Evolutionary conservation across 2,113 vertebrate species (phyloP).

Genomic region (Carassius gibelio): DNA sequence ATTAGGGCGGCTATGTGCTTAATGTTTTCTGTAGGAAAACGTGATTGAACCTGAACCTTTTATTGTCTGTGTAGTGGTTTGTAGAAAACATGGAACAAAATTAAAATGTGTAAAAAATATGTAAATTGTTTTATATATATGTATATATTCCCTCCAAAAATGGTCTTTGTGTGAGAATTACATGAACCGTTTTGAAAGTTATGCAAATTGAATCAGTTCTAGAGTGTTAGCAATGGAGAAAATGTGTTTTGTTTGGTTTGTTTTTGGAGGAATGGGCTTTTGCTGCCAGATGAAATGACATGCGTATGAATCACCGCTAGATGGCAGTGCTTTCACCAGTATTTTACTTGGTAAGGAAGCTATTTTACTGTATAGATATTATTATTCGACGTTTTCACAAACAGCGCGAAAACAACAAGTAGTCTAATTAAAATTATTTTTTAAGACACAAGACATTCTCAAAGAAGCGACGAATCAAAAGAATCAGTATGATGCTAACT

Average conservation of each 20-base stretch:
- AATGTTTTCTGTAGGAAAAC: background rate
- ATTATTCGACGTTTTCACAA: too few relatives aligned
- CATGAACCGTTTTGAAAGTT: background rate
- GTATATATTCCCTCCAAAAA: too few relatives aligned
- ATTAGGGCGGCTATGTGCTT: background rate
- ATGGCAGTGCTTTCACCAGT: background rate
- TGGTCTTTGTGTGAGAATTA: background rate
- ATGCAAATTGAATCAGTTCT: background rate
- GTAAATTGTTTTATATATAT: too few relatives aligned
- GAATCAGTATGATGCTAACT: too few relatives aligned
- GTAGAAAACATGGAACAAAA: too few relatives aligned
- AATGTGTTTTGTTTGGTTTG: background rate
- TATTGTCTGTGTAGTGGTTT: too few relatives aligned
- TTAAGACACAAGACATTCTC: too few relatives aligned
- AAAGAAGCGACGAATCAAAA: too few relatives aligned
- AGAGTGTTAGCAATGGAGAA: background rate
- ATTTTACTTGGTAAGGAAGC: background rate
- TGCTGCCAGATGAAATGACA: background rate
- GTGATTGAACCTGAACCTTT: too few relatives aligned
- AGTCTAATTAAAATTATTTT: too few relatives aligned
- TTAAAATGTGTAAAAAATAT: too few relatives aligned
- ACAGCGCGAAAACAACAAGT: too few relatives aligned
- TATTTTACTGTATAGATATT: background rate
- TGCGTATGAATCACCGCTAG: background rate
- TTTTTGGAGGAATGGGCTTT: background rate